phyloP scores from a whole-genome alignment of 2,113 vertebrate genomes.

The Pachycephala philippinensis region DNA sequence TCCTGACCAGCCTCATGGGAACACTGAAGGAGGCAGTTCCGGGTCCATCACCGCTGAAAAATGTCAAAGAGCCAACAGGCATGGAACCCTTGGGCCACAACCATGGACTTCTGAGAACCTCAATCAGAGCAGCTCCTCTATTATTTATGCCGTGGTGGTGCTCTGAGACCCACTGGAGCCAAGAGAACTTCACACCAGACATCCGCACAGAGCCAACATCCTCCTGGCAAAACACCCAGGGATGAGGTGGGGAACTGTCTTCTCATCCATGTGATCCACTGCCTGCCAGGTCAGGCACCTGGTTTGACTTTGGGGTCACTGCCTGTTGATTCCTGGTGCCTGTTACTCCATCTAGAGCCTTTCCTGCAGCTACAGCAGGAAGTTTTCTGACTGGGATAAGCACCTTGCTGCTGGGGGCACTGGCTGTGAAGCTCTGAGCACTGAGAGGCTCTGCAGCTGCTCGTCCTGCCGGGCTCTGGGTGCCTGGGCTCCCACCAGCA shows the following conservation, averaged over 20 bases:
- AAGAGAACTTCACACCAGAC: background rate
- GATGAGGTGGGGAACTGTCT: background rate
- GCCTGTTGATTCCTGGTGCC: too few species aligned
- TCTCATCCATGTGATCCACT: accelerated
- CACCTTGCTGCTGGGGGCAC: accelerated
- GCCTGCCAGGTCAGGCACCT: background rate
- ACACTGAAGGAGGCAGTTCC: background rate
- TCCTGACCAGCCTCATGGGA: background rate
- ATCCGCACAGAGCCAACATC: background rate
- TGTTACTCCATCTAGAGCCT: background rate
- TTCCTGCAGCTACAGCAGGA: background rate
- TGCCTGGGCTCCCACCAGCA: background rate
- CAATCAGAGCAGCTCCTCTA: background rate
- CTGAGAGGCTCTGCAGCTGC: background rate
- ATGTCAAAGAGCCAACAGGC: background rate
- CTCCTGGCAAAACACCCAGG: background rate
- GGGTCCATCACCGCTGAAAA: background rate
- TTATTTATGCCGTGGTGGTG: background rate
- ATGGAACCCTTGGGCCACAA: background rate
- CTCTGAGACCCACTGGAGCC: background rate
- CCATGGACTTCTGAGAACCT: background rate
- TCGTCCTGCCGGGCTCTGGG: background rate
- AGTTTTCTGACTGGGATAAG: background rate
- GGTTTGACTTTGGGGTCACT: background rate
- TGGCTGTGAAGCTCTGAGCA: accelerated